Base-by-base conservation (phyloP, 1,140 invertebrate species). In the Drosophila pseudoobscura region DNA sequence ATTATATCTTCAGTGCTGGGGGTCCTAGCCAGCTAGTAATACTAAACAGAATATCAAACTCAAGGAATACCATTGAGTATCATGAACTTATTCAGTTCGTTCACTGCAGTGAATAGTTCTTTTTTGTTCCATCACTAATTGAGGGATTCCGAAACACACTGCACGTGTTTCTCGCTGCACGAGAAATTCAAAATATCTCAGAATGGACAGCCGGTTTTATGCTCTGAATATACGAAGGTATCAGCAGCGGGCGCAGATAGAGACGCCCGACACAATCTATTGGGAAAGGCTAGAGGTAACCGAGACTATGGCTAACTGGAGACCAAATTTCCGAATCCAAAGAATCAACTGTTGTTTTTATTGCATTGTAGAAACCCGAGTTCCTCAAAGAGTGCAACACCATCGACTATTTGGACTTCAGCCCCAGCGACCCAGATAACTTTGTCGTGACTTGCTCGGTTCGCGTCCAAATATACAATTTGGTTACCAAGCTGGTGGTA, bases 381-480 rank as follows among this genome's bases (percentile, higher is more conserved):
- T 93, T 97, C 46, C 94, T 98, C 0, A 99, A 98, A 92, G 98
- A 99, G 92, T 97, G 96, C 93, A 97, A 97, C 41, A 94, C 96
- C 0, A 96, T 99, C 35, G 97, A 98, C 90, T 96, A 96, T 82
- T 94, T 99, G 54, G 96, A 98, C 90, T 97, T 99, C 90, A 97
- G 96, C 78, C 96, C 96, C 6, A 93, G 95, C 13, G 95, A 97
- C 80, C 97, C 97, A 1, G 94, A 98, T 93, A 95, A 96, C 90
- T 97, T 98, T 93, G 97, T 97, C 11, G 95, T 98, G 6, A 97
- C 97, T 49, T 98, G 96, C 91, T 98, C 97, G 1, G 96, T 97
- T 7, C 93, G 96, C 90, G 95, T 98, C 79, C 97, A 98, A 91
- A 92, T 98, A n/a, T 98, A 98, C 90, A 97, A 97, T 92, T 95